phyloP scores from a whole-genome alignment of 2,888 invertebrate species.

The Rhamnusium bicolor region DNA sequence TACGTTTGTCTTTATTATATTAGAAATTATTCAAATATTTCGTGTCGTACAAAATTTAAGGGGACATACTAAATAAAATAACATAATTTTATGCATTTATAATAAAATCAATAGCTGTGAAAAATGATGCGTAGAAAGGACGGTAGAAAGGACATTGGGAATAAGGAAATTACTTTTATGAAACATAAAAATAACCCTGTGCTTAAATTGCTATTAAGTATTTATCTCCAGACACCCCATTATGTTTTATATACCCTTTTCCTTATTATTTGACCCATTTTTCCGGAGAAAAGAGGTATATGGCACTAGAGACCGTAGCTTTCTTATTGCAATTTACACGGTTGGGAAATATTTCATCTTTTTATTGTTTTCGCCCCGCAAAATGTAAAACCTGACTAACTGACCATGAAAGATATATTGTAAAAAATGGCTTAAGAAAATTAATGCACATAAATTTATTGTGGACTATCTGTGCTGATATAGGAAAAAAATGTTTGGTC shows the following conservation, averaged over 20 bases:
- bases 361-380: neutral
- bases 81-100: too few relatives aligned
- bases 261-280: neutral
- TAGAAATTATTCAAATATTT: too few relatives aligned
- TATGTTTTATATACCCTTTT: neutral
- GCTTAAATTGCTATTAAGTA: neutral
- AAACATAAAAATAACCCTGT: neutral
- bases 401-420: neutral
- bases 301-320: neutral
- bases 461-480: too few relatives aligned
- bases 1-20: too few relatives aligned
- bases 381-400: neutral
- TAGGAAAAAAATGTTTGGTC: too few relatives aligned
- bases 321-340: neutral
- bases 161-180: neutral
- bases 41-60: too few relatives aligned
- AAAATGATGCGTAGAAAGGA: neutral
- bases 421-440: neutral
- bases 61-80: too few relatives aligned
- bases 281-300: neutral
- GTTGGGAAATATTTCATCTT: neutral
- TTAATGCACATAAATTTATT: too few relatives aligned
- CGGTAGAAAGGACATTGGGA: neutral
- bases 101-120: neutral
- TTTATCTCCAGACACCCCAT: neutral